phyloP scores from a whole-genome alignment of 2,797 vertebrate genomes.

The Protonibea diacanthus region DNA sequence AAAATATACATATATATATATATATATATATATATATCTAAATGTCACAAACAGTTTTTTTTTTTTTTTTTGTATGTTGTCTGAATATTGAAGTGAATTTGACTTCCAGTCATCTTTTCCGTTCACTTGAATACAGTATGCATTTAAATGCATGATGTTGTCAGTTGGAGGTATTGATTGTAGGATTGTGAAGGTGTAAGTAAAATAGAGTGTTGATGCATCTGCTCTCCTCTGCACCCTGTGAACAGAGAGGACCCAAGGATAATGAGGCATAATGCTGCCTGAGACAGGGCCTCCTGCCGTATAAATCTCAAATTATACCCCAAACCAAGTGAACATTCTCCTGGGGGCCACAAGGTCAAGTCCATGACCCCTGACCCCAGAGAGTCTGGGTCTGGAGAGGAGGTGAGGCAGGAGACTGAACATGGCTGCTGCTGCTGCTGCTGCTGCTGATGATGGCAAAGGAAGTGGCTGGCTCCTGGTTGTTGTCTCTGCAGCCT shows the following conservation, averaged over 20 bases:
- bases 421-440: constrained; percentile 60
- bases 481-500: constrained; percentile 73
- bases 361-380: constrained; percentile 88
- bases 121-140: constrained; percentile 43
- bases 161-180: constrained; percentile 78
- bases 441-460: constrained; percentile 44
- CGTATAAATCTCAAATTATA: constrained; percentile 86
- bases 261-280: constrained; percentile 83
- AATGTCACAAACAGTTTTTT: not conserved
- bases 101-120: constrained; percentile 12
- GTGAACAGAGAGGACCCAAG: constrained; percentile 59
- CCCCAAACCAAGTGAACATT: constrained; percentile 79
- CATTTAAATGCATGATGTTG: constrained; percentile 76
- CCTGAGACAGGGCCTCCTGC: constrained; percentile 74
- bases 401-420: constrained; percentile 68
- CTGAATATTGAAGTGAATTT: constrained; percentile 24
- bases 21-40: too few species aligned
- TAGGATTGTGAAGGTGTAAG: constrained; percentile 73
- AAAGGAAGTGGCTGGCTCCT: constrained; percentile 68
- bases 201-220: constrained; percentile 73
- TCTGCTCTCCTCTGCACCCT: constrained; percentile 54
- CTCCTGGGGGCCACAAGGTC: constrained; percentile 85
- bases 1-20: too few species aligned
- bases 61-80: constrained; percentile 3
- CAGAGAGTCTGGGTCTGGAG: constrained; percentile 82